These are phyloP conservation scores for Eonycteris spelaea DNA, from an alignment of 2,113 vertebrate genomes.

Conservation along the genomic window DNA sequence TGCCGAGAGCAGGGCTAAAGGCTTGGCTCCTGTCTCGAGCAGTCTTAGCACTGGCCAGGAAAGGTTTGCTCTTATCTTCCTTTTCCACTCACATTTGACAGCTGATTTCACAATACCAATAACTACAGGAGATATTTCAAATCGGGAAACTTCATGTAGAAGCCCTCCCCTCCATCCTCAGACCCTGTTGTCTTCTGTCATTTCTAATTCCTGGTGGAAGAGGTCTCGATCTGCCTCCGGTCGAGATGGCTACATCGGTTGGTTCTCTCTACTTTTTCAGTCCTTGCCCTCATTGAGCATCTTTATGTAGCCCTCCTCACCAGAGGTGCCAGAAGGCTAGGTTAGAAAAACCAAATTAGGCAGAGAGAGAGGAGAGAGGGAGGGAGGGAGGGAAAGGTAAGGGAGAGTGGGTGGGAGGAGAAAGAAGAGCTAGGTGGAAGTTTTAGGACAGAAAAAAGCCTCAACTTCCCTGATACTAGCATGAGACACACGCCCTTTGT, in stretches of 20 bases:
- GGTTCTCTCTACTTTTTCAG: neutral
- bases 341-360: conserved; percentile 15
- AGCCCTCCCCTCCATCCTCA: neutral
- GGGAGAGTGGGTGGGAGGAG: neutral
- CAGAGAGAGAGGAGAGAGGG: neutral
- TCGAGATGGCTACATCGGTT: neutral
- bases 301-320: neutral
- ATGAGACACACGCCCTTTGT: neutral
- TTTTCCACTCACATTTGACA: neutral
- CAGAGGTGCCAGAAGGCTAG: neutral
- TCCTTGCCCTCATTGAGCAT: neutral
- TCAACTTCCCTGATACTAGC: neutral
- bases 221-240: neutral
- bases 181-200: neutral
- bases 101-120: conserved; percentile 5
- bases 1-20: neutral
- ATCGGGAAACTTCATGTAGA: neutral
- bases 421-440: neutral
- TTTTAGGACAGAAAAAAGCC: neutral
- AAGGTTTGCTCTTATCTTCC: neutral
- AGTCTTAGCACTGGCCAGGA: neutral
- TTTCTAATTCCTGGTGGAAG: neutral
- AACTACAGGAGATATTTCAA: neutral
- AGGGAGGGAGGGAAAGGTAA: neutral
- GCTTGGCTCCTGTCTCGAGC: neutral